Base-by-base conservation (phyloP, 2,113 vertebrate genomes). In the Pao palembangensis region DNA sequence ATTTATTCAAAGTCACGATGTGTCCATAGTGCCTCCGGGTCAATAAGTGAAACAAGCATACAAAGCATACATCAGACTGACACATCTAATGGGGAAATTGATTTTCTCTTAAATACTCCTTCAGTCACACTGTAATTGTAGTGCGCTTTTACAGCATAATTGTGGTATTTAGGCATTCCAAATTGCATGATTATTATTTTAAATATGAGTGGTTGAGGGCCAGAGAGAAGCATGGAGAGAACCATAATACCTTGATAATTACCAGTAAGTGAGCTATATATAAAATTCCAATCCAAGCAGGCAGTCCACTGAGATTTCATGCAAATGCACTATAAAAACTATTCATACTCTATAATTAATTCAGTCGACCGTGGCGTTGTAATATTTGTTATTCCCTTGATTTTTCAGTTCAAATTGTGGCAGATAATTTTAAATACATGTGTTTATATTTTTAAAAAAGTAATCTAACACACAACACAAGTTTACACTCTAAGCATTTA, bases 41-140 rank as follows among this genome's bases (percentile, higher is more conserved):
- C 59, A 43, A 61, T 74, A 61, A 50, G 41, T 51, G 28, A 67
- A 61, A 64, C 62, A 43, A 50, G 64, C 38, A 61, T 47, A 41
- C 25, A 55, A 43, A 50, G 64, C 38, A 61, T 47, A 41, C 25
- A 55, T 61, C 64, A 57, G 18, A 20, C 14, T 15, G 25, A n/a
- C 17, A n/a, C 41, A 0, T n/a, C 34, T 67, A 68, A 78, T 65
- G 52, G 61, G 58, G 56, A 53, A 76, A 81, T 75, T 31, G 72
- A 81, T 44, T 75, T 76, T 61, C n/a, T 62, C 47, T 68, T 62
- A 55, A 71, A 75, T 50, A 23, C 66, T 62, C 47, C 14, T 63
- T 69, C 16, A 46, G 10, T 71, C 64, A 23, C 12, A 61, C 46
- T 58, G 43, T 44, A 16, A 16, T 44, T 44, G 43, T 44, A 17